A percentile compares a stretch with the other conserved stretches of the same genome.
Evolutionary conservation across 2,797 vertebrate genomes (phyloP).

Genomic region (Lepus townsendii): DNA sequence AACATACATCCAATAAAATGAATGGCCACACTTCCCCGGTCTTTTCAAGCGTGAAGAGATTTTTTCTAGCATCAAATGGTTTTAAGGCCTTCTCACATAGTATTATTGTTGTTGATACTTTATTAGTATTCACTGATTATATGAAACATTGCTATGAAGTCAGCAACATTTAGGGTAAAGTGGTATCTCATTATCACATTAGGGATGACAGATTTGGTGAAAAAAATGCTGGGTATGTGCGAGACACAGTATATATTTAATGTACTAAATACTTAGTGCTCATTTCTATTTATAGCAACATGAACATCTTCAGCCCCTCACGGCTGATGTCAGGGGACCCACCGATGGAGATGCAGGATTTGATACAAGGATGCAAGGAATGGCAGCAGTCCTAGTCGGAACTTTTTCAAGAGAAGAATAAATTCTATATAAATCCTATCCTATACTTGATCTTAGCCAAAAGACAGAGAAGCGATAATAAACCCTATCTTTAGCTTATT

Average conservation of each 20-base stretch:
- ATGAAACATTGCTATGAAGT: background rate
- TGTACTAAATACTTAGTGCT: background rate
- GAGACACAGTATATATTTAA: slow-evolving; percentile 28
- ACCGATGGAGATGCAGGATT: background rate
- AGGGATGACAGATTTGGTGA: background rate
- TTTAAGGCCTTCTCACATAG: slow-evolving; percentile 31
- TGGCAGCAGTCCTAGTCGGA: background rate
- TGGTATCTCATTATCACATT: slow-evolving; percentile 17
- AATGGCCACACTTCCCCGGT: background rate
- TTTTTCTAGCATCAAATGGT: background rate
- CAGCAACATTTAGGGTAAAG: slow-evolving; percentile 34
- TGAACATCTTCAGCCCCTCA: background rate
- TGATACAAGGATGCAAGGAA: background rate
- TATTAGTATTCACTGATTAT: slow-evolving; percentile 22
- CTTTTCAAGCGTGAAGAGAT: slow-evolving; percentile 9
- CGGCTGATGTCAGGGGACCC: background rate
- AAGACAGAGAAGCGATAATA: no score
- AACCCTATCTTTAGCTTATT: background rate
- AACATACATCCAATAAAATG: background rate
- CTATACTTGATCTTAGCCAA: background rate
- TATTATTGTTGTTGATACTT: background rate
- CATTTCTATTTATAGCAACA: slow-evolving; percentile 9
- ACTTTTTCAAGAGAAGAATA: background rate
- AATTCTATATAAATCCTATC: slow-evolving; percentile 7
- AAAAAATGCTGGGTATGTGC: background rate